Evolutionary conservation across 2,797 vertebrate genomes (phyloP).

Genomic region (Hozukius guyotensis): DNA sequence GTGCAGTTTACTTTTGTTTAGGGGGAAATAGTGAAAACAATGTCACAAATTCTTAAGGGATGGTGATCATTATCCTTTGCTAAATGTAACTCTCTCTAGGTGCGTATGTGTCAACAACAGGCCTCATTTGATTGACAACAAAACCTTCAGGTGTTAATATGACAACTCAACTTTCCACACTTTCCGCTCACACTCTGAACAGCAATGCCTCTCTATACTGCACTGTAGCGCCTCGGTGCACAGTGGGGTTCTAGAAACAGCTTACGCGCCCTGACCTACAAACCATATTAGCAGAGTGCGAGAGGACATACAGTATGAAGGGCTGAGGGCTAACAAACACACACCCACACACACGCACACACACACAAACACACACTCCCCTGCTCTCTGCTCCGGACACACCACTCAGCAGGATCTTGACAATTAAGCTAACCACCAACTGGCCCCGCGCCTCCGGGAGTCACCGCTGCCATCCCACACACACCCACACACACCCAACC

Average conservation of each 20-base stretch:
- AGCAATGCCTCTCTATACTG: background rate
- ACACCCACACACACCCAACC: background rate
- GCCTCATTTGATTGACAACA: background rate
- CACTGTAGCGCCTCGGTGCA: conserved; percentile 1
- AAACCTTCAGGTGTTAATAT: background rate
- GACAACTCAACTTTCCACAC: background rate
- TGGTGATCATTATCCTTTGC: background rate
- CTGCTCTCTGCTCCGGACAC: conserved; percentile 59
- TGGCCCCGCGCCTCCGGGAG: conserved; percentile 57
- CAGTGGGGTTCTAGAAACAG: conserved; percentile 29
- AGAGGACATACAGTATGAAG: conserved; percentile 22
- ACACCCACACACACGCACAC: background rate
- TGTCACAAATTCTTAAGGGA: background rate
- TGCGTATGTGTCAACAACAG: background rate
- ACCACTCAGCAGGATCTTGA: conserved; percentile 76
- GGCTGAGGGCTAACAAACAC: background rate
- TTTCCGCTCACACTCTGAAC: background rate
- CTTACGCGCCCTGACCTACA: conserved; percentile 57
- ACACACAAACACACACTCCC: background rate
- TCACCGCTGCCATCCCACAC: conserved; percentile 35
- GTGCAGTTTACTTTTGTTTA: background rate
- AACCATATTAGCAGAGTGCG: conserved; percentile 36
- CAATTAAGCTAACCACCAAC: conserved; percentile 82
- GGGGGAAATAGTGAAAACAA: background rate
- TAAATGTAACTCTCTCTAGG: background rate